Base-by-base conservation (phyloP, 2,888 invertebrate genomes). In the Acanthosoma haemorrhoidale region DNA sequence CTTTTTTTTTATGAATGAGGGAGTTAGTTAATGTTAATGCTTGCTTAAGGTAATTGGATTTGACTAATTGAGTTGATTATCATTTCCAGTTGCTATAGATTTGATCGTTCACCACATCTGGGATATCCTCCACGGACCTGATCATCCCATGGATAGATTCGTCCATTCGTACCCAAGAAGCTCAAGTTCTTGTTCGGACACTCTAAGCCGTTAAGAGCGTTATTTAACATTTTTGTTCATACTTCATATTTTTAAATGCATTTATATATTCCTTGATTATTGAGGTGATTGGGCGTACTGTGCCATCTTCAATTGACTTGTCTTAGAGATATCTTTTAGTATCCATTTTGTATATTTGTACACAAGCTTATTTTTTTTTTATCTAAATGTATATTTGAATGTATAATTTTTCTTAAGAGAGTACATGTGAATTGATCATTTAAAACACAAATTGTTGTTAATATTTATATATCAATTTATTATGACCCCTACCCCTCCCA, bases 41-140 rank as follows among this genome's bases (percentile, higher is more conserved):
- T 51, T 51, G 3, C n/a, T 25, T 51, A 51, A 51, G 29, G 4
- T 59, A 59, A 64, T 25, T 41, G 29, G 64, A 25, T 5, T 34
- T 64, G 25, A 64, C 64, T 64, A 64, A 64, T 64, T 25, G 41
- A 64, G 25, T 64, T 64, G 67, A 57, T 67, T 57, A 51, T 67
- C 34, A 51, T 69, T 76, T 93, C 85, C 92, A 96, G 98, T 98
- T 87, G 98, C 98, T 83, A 97, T 98, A 84, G 95, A 96, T 85
- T 88, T 99, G 82, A 97, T 99, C 84, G 97, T 97, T 78, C 96
- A 96, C 83, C 97, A 98, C 87, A 96, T 98, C 83, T 90, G 95
- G 88, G 97, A 97, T 84, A 67, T 90, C 96, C 79, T 89, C 97
- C 83, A 89, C 85, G 80, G 77, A 57, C 67, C 67, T 31, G 67